Percentiles rank a stretch among this genome's conserved stretches.
Conservation (phyloP, 2,888 invertebrate genomes). For the Andrena trimmerana region DNA sequence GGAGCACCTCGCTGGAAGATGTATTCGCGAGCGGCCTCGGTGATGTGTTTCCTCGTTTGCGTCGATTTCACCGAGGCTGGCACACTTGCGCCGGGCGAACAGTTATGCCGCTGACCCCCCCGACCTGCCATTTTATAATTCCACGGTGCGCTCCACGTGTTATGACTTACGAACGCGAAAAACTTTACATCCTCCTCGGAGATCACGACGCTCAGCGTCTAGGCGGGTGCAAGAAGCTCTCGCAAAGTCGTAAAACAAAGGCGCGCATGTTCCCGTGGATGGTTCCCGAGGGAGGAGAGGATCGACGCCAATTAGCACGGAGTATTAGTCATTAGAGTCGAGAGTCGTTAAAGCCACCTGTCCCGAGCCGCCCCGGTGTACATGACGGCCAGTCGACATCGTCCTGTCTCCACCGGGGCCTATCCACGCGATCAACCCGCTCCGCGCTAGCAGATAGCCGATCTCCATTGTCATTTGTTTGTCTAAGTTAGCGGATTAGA, state of each 20-base stretch:
- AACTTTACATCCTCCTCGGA: too few relatives aligned
- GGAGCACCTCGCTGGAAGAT: background rate
- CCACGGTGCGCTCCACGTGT: background rate
- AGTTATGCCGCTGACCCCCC: background rate
- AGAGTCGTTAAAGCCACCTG: slow-evolving; percentile 81
- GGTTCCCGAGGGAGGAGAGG: slow-evolving; percentile 31
- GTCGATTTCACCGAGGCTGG: slow-evolving; percentile 40
- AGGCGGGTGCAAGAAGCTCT: too few relatives aligned
- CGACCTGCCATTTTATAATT: slow-evolving; percentile 2
- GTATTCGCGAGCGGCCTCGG: background rate
- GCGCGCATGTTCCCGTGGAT: background rate
- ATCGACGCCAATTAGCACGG: slow-evolving; percentile 83
- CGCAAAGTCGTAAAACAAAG: background rate
- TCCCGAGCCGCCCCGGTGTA: slow-evolving; percentile 45
- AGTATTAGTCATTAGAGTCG: slow-evolving; percentile 80
- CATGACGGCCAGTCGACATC: slow-evolving; percentile 28
- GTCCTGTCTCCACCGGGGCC: background rate
- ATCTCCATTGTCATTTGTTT: slow-evolving; percentile 85
- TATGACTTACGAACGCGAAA: too few relatives aligned
- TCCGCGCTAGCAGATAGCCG: slow-evolving; percentile 65
- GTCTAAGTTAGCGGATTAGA: slow-evolving; percentile 82
- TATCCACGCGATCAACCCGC: slow-evolving; percentile 40
- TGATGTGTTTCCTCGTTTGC: slow-evolving; percentile 39
- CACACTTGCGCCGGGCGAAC: background rate
- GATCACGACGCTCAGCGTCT: too few relatives aligned